Conservation (phyloP, 2,888 invertebrate genomes). For the Hirtodrosophila histrioides region DNA sequence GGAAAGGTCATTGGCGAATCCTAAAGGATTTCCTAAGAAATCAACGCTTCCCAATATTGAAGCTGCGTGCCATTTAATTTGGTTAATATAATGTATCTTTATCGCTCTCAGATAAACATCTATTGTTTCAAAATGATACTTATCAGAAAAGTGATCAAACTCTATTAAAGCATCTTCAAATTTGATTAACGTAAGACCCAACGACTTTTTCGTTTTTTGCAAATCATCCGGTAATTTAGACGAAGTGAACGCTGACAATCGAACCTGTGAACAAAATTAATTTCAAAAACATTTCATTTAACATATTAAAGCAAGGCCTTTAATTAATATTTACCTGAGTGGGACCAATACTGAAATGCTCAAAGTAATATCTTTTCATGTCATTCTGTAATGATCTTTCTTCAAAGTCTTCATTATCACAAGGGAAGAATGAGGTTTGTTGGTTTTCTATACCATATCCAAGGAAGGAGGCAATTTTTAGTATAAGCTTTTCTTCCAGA, state of each 20-base stretch:
- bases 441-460: constrained; percentile 87
- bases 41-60: constrained; percentile 98
- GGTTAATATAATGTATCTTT: constrained; percentile 93
- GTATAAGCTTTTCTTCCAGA: constrained; percentile 93
- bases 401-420: constrained; percentile 91
- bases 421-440: constrained; percentile 89
- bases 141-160: constrained; percentile 93
- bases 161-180: constrained; percentile 98
- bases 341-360: constrained; percentile 90
- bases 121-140: constrained; percentile 96
- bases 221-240: constrained; percentile 92
- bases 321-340: constrained; percentile 86
- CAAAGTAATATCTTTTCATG: constrained; percentile 94
- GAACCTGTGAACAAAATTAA: constrained; percentile 86
- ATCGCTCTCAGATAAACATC: constrained; percentile 92
- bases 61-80: constrained; percentile 97
- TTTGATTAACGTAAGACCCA: constrained; percentile 95
- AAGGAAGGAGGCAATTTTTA: constrained; percentile 89
- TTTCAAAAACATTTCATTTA: background rate
- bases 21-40: constrained; percentile 98
- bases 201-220: constrained; percentile 91
- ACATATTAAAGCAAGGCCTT: background rate
- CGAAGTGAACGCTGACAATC: constrained; percentile 95
- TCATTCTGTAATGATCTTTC: constrained; percentile 92
- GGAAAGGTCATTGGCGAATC: constrained; percentile 97